Conservation (phyloP, 2,797 vertebrate species). For the Argya squamiceps region DNA sequence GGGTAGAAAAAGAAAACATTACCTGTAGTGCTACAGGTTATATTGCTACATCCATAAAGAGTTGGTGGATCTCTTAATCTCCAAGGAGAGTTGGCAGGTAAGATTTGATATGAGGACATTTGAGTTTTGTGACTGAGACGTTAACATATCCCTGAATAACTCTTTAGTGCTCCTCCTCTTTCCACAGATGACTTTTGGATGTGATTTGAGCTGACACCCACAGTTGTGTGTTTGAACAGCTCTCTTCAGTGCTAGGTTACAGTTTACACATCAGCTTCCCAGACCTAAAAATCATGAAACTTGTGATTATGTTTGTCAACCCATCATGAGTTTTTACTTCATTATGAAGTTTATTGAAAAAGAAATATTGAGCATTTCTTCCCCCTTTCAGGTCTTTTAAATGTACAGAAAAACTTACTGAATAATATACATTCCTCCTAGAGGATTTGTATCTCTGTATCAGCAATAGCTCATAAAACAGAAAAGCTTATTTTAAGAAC, state of each 20-base stretch:
- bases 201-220: constrained; percentile 40
- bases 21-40: background rate
- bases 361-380: background rate
- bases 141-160: constrained; percentile 27
- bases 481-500: background rate
- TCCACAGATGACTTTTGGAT: background rate
- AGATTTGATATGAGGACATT: background rate
- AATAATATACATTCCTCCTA: background rate
- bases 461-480: background rate
- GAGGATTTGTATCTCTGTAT: background rate
- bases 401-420: background rate
- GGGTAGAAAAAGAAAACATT: background rate
- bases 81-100: background rate
- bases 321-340: constrained; percentile 37
- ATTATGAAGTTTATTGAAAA: constrained; percentile 23
- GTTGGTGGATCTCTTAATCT: background rate
- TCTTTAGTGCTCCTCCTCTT: background rate
- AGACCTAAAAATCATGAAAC: background rate
- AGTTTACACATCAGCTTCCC: constrained; percentile 40
- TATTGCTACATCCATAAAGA: background rate
- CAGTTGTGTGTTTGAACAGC: constrained; percentile 39
- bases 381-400: background rate
- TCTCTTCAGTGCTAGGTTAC: constrained; percentile 11
- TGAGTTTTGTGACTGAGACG: background rate
- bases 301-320: constrained; percentile 54